Base-by-base conservation (phyloP, 2,113 vertebrate species). In the Octodon degus region DNA sequence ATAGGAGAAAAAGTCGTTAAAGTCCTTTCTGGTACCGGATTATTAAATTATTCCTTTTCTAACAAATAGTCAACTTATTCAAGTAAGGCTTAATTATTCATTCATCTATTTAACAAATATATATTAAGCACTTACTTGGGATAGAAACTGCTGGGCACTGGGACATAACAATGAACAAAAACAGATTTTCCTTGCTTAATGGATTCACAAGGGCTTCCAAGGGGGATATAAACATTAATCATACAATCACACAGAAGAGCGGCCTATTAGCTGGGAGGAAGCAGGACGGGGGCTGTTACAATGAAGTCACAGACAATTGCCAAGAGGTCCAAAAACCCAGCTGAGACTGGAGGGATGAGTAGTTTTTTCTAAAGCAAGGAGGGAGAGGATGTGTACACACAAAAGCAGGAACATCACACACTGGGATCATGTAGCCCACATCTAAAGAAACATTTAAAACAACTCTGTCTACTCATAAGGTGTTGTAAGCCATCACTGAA, bases 31-130 rank as follows among this genome's bases (percentile, higher is more conserved):
- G 86, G 79, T 58, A 68, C 30, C 86, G 34, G 77, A 92, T 96
- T 97, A 97, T 96, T 96, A 97, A 97, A 96, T 94, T 95, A 98
- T 90, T 92, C 90, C 91, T 96, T 96, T 96, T 91, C 95, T 95
- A 92, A 93, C 96, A 97, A 96, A 95, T 86, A 92, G 92, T 74
- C 82, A 96, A 95, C 82, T 95, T 97, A 93, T 90, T 97, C 95
- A 96, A 86, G 94, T 96, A 97, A 94, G 85, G 94, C 63, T 95
- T 96, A 93, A 95, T 97, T 96, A 96, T 96, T 95, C 94, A 96
- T 89, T 95, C 94, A 97, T 77, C 94, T 89, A 82, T 90, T 96
- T 88, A 90, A 96, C 90, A 96, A 93, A 92, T 80, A 83, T 89
- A 86, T 96, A 96, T 86, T 88, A 83, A 95, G 30, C 58, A 72